A percentile compares a stretch with the other conserved stretches of the same genome.
phyloP scores from a whole-genome alignment of 1,140 invertebrate genomes.

The Lutraria rhynchaena region DNA sequence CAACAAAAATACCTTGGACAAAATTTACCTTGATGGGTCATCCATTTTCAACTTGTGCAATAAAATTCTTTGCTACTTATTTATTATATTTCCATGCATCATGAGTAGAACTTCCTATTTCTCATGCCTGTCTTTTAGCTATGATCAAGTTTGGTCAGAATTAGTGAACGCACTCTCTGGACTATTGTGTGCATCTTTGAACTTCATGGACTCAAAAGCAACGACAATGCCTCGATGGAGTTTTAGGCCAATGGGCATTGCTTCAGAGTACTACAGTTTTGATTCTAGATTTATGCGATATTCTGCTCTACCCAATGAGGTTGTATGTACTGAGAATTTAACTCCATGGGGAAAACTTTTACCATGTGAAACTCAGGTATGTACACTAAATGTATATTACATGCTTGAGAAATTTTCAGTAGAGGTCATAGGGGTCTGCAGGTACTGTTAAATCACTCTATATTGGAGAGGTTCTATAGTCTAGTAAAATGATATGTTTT shows the following conservation, averaged over 20 bases:
- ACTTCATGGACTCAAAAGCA: constrained; percentile 95
- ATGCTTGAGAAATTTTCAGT: not conserved
- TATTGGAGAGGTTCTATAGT: too few species aligned
- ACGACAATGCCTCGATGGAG: constrained; percentile 92
- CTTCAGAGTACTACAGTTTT: constrained; percentile 79
- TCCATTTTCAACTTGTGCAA: too few species aligned
- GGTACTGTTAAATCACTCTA: too few species aligned
- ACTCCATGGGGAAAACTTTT: constrained; percentile 99
- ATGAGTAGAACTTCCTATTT: too few species aligned
- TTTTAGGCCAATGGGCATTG: constrained; percentile 89
- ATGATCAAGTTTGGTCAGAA: constrained; percentile 93
- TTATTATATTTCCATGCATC: too few species aligned
- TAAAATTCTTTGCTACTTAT: too few species aligned
- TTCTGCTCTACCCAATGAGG: constrained; percentile 94
- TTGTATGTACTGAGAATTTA: constrained; percentile 99
- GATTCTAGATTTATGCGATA: constrained; percentile 86
- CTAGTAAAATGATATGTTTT: too few species aligned
- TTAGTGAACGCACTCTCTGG: constrained; percentile 95
- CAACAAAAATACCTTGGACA: too few species aligned
- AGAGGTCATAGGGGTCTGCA: too few species aligned
- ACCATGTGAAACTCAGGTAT: constrained; percentile 87
- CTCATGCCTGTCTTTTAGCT: constrained; percentile 78
- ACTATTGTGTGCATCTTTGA: constrained; percentile 96
- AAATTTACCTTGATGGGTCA: too few species aligned
- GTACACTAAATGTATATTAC: not conserved